Evolutionary conservation across 2,888 invertebrate species (phyloP).

Genomic region (Lithosia quadra): DNA sequence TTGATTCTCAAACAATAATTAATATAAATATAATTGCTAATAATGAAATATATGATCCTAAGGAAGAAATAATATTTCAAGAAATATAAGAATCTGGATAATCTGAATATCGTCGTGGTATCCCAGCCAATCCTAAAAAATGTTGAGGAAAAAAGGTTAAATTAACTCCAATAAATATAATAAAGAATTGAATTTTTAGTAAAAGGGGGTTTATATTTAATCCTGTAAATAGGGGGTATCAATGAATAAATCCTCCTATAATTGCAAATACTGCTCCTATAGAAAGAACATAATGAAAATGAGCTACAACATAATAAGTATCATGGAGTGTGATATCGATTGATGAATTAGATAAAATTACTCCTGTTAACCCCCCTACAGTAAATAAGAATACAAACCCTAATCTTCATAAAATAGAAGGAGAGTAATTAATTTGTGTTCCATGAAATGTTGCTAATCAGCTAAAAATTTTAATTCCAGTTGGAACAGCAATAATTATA

Average conservation of each 20-base stretch:
- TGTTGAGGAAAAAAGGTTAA: conserved; percentile 94
- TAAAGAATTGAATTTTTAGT: conserved; percentile 90
- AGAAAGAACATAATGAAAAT: conserved; percentile 93
- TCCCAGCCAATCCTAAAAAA: conserved; percentile 85
- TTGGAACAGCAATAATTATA: conserved; percentile 95
- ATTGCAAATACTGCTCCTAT: conserved; percentile 94
- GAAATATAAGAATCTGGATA: conserved; percentile 89
- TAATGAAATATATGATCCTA: conserved; percentile 89
- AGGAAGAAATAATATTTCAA: conserved; percentile 90
- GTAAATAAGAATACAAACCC: conserved; percentile 94
- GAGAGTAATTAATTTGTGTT: conserved; percentile 86
- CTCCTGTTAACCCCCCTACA: conserved; percentile 90
- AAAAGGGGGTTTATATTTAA: conserved; percentile 85
- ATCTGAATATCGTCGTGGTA: conserved; percentile 92
- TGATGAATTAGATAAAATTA: conserved; percentile 91
- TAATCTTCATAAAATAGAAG: conserved; percentile 89
- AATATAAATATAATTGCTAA: conserved; percentile 87
- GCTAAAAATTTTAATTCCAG: conserved; percentile 94
- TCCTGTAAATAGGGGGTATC: conserved; percentile 90
- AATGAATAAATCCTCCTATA: conserved; percentile 91
- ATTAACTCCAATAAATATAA: conserved; percentile 92
- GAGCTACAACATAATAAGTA: conserved; percentile 94
- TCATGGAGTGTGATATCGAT: conserved; percentile 93
- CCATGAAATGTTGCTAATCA: conserved; percentile 91
- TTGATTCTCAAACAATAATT: conserved; percentile 88